Conservation (phyloP, 2,797 vertebrate genomes). For the Melanogrammus aeglefinus region DNA sequence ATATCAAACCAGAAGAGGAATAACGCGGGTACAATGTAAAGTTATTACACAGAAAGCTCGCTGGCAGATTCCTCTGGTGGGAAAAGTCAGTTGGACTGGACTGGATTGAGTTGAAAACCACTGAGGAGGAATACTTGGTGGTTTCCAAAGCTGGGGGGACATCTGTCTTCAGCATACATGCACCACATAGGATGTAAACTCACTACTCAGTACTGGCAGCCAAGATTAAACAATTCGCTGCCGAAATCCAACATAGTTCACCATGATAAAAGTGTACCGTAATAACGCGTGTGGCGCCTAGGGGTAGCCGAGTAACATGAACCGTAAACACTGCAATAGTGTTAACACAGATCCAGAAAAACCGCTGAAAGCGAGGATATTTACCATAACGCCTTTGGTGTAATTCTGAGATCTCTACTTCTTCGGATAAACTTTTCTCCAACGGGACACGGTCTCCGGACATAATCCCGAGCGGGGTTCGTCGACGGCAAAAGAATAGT, state of each 20-base stretch:
- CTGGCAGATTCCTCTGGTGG: too few species aligned
- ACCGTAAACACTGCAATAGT: too few species aligned
- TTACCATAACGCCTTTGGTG: conserved; percentile 27
- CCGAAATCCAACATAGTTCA: background rate
- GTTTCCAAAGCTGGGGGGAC: background rate
- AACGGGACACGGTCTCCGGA: conserved; percentile 39
- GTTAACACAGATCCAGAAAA: too few species aligned
- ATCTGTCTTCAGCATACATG: too few species aligned
- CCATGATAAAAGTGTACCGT: too few species aligned
- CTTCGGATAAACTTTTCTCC: conserved; percentile 67
- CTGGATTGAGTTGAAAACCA: background rate
- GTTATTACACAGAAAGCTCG: background rate
- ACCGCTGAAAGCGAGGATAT: background rate
- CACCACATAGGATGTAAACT: too few species aligned
- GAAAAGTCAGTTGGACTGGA: background rate
- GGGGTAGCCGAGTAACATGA: too few species aligned
- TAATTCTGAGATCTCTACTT: conserved; percentile 41
- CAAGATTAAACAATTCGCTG: too few species aligned
- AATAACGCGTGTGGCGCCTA: too few species aligned
- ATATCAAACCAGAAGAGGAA: too few species aligned
- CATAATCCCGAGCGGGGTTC: conserved; percentile 56
- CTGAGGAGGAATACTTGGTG: too few species aligned
- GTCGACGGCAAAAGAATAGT: background rate
- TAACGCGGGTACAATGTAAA: background rate
- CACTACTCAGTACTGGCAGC: too few species aligned